These are phyloP conservation scores for Unio delphinus DNA, from an alignment of 2,888 invertebrate species.

Conservation along the genomic window DNA sequence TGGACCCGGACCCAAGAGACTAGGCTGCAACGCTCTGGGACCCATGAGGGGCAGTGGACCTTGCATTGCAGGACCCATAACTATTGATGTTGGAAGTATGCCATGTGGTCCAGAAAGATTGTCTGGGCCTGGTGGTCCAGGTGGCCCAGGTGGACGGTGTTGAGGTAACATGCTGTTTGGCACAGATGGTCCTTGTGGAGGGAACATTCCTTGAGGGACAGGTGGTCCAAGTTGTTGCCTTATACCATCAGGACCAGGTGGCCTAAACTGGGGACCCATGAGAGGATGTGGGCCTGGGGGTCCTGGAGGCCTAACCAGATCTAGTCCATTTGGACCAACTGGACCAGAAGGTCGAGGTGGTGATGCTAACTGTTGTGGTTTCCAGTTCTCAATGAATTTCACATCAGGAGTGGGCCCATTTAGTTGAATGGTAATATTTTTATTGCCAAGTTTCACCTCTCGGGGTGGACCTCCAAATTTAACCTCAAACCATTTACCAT, in stretches of 20 bases:
- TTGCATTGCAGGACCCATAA: neutral
- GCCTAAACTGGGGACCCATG: neutral
- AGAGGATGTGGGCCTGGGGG: no score
- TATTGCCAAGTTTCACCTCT: conserved; percentile 84
- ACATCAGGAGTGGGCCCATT: conserved; percentile 92
- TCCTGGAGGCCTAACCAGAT: no score
- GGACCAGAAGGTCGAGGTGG: neutral
- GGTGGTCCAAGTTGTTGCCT: conserved; percentile 7
- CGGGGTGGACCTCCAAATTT: conserved; percentile 92
- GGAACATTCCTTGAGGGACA: conserved; percentile 7
- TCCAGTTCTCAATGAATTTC: conserved; percentile 76
- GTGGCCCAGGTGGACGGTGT: neutral
- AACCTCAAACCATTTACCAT: conserved; percentile 78
- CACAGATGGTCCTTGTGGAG: conserved; percentile 7
- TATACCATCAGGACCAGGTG: conserved; percentile 1
- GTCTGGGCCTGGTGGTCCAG: no score
- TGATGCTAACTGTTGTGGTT: conserved; percentile 5
- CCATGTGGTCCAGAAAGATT: no score
- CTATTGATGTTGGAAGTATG: no score
- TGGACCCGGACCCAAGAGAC: neutral
- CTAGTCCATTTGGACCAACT: neutral
- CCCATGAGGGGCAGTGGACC: neutral
- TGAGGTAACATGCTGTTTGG: conserved; percentile 9
- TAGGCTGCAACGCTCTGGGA: no score
- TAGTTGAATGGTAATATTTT: conserved; percentile 84